Base-by-base conservation (phyloP, 2,113 vertebrate species). In the Serinus canaria region DNA sequence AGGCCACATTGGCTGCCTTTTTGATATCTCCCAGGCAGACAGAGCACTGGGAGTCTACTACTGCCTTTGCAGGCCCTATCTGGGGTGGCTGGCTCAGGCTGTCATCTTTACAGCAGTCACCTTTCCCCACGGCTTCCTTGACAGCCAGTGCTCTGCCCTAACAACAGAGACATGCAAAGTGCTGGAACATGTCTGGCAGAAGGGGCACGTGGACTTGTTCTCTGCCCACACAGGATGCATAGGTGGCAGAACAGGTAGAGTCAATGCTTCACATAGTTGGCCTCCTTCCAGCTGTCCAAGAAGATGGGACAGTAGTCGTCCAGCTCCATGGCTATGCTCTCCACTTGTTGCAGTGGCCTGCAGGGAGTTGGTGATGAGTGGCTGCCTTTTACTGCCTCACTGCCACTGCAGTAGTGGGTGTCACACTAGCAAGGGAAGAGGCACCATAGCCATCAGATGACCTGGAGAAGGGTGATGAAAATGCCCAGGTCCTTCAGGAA, bases 381-480 rank as follows among this genome's bases (percentile, higher is more conserved):
- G 0, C 27, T 67, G 20, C 20, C 10, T 60, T 10, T n/a, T 28
- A 4, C 10, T 0, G 1, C 14, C 0, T 39, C 35, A 3, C 12
- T 1, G 1, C 14, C 0, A 0, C 28, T 44, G 74, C 37, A 33
- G 43, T 14, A 68, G 35, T 1, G 0, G 2, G 5, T 50, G 28
- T 62, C 4, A 2, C 3, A 5, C 17, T 35, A 9, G 33, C 19
- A 74, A 50, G 31, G 9, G 15, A 79, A 56, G 35, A 50, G 13
- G 23, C 8, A 16, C 31, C 41, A 19, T 1, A 2, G 13, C 46
- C 21, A 13, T 14, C 35, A 56, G 12, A 43, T 49, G 27, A 10
- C 18, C 43, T 12, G 5, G 15, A 41, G 15, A 46, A 9, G 6
- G 21, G 21, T 18, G 25, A 43, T 47, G 64, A 16, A 83, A 55